Base-by-base conservation (phyloP, 2,888 invertebrate species). In the Sisyra nigra region DNA sequence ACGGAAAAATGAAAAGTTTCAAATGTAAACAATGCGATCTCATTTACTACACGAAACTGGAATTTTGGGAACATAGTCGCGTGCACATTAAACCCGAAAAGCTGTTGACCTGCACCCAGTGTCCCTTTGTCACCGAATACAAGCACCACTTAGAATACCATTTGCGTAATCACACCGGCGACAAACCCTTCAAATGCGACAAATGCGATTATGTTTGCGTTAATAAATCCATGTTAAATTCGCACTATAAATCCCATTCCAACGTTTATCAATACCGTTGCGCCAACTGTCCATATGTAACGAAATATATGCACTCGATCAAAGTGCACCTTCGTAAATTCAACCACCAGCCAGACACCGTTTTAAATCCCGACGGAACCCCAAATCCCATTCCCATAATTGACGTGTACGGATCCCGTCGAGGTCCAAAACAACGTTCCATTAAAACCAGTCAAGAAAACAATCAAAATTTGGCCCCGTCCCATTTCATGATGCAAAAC, bases 221-320 rank as follows among this genome's bases (percentile, higher is more conserved):
- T n/a, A 96, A 93, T 66, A 93, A 94, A 60, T 96, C 96, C 1
- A 99, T 99, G 98, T 69, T 99, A 44, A 97, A 93, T 63, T 94
- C 93, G 1, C 98, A 98, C 59, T 74, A 93, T 57, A 98, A 98
- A 59, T 92, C 91, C 0, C 98, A 98, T 62, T 86, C 86, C 0
- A 83, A 80, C 50, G 70, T 93, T 1, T 93, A 93, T 56, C 92
- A 91, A 57, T 96, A 91, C 61, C 74, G 88, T 31, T 98, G 98
- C 59, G 69, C 80, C 0, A 84, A 93, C 57, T 98, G 98, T 61
- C 80, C 80, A 44, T 98, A 97, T 59, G 92, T 88, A 6, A 94
- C 96, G 15, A 99, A 99, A 59, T 98, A 98, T 59, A 93, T 92
- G 55, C 97, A 99, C 65, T 92, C 93, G 13, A 67, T 99, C 40